Evolutionary conservation across 2,888 invertebrate species (phyloP), one percentile per base, ranked within the genome.

Genomic region (Caprella mutica): DNA sequence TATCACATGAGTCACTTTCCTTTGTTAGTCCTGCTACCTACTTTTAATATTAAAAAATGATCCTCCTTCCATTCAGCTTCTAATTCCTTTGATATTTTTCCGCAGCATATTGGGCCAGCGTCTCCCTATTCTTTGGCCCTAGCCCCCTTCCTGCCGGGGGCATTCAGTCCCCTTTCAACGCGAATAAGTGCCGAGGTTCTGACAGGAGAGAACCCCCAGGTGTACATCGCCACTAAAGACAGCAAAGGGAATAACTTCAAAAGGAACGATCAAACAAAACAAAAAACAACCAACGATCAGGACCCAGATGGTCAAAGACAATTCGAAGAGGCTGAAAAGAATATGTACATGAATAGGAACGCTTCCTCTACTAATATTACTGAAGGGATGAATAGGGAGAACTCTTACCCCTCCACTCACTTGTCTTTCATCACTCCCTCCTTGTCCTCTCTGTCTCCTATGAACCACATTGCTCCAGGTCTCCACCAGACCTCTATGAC

Each of bases 401-500:
- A 48, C n/a, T 30, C 27, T 14, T 48, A 30, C 24, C 48, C 29
- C 19, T 29, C 48, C 8, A 30, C 48, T 2, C 48, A 48, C 30
- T 21, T 48, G 30, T 21, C 48, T 21, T 29, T 27, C 14, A 48
- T 48, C 27, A 30, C 48, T 2, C 6, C 30, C 1, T 26, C 48
- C 9, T 19, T 14, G 5, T 4, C 48, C 5, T 29, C 30, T 21
- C 19, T 27, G 29, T 48, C 48, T 5, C 48, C 48, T n/a, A 19
- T 48, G 4, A 48, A 48, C 48, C 48, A 48, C 48, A 48, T 48
- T n/a, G 48, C 48, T 12, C 48, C 48, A 2, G 48, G 48, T 1
- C 48, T 48, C n/a, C 48, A 48, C 30, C 48, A 48, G n/a, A 48
- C 48, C 30, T 48, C 48, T 5, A 27, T 48, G 29, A 48, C 48